Evolutionary conservation across 2,113 vertebrate species (phyloP).

Genomic region (Microtus montanus): DNA sequence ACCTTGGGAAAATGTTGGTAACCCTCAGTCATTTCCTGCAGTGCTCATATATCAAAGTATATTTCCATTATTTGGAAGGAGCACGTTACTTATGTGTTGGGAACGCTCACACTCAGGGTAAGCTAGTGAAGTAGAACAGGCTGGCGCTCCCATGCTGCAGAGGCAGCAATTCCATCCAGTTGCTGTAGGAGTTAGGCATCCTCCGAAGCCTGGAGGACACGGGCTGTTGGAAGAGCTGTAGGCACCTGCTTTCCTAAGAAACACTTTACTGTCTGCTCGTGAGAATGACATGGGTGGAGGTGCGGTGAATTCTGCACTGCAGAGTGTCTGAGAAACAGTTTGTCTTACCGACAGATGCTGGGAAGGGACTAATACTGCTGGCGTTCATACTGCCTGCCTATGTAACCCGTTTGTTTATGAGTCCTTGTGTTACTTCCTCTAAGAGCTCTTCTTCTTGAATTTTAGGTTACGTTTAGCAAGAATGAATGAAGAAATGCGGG

Average conservation of each 20-base stretch:
- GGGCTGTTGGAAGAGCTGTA: neutral
- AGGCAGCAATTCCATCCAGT: neutral
- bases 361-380: neutral
- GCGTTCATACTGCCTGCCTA: neutral
- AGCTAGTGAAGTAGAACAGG: neutral
- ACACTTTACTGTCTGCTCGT: neutral
- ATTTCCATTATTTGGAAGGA: constrained; percentile 15
- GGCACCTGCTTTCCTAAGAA: neutral
- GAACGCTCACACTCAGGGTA: neutral
- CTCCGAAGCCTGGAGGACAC: neutral
- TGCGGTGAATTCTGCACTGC: neutral
- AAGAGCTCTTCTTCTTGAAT: constrained; percentile 54
- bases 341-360: neutral
- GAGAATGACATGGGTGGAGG: neutral
- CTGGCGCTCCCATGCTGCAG: neutral
- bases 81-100: neutral
- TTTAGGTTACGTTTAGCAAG: constrained; percentile 95
- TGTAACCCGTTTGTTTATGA: constrained; percentile 25
- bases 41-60: neutral
- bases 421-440: constrained; percentile 27
- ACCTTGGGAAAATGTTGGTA: constrained; percentile 5
- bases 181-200: neutral
- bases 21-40: neutral
- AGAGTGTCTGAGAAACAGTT: neutral
- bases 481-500: constrained; percentile 99